A percentile compares a stretch with the other conserved stretches of the same genome.
phyloP scores from a whole-genome alignment of 2,797 vertebrate species.

The Discoglossus pictus region DNA sequence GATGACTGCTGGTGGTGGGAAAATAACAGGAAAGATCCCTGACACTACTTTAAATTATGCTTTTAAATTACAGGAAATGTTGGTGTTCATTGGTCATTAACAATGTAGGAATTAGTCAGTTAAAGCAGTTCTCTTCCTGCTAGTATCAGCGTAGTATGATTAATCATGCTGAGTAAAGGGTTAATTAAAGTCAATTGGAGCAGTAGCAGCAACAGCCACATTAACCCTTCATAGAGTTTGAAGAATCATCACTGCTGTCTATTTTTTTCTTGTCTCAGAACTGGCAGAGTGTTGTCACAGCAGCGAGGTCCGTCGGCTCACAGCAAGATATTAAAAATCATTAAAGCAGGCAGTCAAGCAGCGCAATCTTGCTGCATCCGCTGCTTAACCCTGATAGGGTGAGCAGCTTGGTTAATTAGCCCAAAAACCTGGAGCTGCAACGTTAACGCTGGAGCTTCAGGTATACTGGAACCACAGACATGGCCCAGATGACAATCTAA shows the following conservation, averaged over 20 bases:
- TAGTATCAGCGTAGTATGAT: not conserved
- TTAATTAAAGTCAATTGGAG: constrained; percentile 4
- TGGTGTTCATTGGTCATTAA: no score
- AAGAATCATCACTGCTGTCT: constrained; percentile 10
- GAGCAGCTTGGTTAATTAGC: constrained; percentile 37
- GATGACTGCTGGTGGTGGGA: no score
- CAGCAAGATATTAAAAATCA: constrained; percentile 21
- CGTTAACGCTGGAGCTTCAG: constrained; percentile 1
- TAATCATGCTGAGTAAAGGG: constrained; percentile 7
- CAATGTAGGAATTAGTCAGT: no score
- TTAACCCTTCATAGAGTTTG: constrained; percentile 7
- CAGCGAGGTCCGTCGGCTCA: constrained; percentile 1
- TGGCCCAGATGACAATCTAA: no score
- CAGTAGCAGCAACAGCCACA: not conserved
- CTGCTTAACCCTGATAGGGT: constrained; percentile 16
- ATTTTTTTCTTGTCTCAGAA: constrained; percentile 16
- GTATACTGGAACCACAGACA: not conserved
- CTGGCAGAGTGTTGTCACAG: constrained; percentile 4
- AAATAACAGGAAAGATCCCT: no score
- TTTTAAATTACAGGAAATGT: no score
- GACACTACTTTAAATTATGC: no score
- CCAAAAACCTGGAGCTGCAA: not conserved
- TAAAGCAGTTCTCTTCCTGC: not conserved
- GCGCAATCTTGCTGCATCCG: not conserved
- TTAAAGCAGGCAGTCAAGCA: constrained; percentile 25